phyloP scores from a whole-genome alignment of 2,797 vertebrate species.

The Anguilla megastoma region DNA sequence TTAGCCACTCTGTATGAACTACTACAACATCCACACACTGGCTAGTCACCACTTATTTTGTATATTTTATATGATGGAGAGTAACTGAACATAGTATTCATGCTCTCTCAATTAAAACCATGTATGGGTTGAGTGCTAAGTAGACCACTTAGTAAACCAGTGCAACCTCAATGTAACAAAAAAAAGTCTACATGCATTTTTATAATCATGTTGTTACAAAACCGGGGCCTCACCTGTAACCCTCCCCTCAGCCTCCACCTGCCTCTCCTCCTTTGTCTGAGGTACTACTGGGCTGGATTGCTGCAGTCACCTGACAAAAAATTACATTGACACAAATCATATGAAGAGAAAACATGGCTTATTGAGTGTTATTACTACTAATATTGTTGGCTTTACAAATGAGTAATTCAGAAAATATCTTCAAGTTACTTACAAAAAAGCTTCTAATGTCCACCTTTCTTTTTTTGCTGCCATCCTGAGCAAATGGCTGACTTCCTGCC shows the following conservation, averaged over 20 bases:
- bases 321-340: not conserved
- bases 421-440: not conserved
- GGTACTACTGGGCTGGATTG: not conserved
- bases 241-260: not conserved
- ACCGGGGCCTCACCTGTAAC: not conserved
- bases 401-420: no score
- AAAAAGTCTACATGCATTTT: not conserved
- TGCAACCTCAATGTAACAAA: not conserved
- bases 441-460: not conserved
- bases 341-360: not conserved
- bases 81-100: not conserved
- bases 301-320: constrained; percentile 26
- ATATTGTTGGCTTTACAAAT: no score
- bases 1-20: constrained; percentile 25
- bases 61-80: not conserved
- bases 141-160: not conserved
- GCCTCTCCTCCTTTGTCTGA: constrained; percentile 10
- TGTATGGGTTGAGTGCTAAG: not conserved
- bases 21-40: not conserved
- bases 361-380: not conserved
- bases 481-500: no score
- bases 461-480: no score
- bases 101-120: not conserved
- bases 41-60: not conserved
- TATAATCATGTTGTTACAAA: constrained; percentile 10